Conservation (phyloP, 1,140 invertebrate genomes). For the Halesus radiatus region DNA sequence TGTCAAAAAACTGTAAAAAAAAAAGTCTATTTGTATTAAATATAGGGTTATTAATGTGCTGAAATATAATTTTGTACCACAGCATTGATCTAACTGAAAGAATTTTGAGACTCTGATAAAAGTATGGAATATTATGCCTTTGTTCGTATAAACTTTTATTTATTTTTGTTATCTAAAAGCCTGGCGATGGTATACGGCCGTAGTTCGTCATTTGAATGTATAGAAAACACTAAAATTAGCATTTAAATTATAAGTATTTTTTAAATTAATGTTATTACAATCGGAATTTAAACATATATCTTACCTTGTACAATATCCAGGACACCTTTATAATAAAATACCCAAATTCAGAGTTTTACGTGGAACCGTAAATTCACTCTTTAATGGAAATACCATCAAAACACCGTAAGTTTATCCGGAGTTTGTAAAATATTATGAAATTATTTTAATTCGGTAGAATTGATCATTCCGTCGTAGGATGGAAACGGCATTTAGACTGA, state of each 20-base stretch:
- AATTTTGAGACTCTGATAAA: too few relatives aligned
- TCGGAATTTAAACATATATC: constrained; percentile 34
- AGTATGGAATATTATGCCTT: too few relatives aligned
- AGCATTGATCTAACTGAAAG: too few relatives aligned
- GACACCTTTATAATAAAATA: constrained; percentile 36
- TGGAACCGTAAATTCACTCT: constrained; percentile 28
- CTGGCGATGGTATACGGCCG: too few relatives aligned
- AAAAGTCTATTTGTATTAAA: too few relatives aligned
- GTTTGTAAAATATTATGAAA: constrained; percentile 20
- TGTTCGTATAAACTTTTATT: too few relatives aligned
- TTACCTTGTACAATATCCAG: constrained; percentile 15
- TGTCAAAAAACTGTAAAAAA: too few relatives aligned
- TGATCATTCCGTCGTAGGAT: constrained; percentile 18
- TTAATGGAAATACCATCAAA: constrained; percentile 30
- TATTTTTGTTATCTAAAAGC: not conserved
- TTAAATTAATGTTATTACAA: constrained; percentile 52
- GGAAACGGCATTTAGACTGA: constrained; percentile 1
- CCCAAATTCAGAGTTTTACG: not conserved
- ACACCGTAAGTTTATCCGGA: constrained; percentile 6
- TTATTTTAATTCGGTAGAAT: constrained; percentile 25
- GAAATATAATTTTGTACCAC: too few relatives aligned
- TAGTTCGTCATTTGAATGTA: constrained; percentile 19
- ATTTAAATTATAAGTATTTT: constrained; percentile 27
- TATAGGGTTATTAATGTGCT: too few relatives aligned
- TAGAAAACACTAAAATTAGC: constrained; percentile 43